Evolutionary conservation across 2,888 invertebrate genomes (phyloP).

Genomic region (Aleiodes alternator): DNA sequence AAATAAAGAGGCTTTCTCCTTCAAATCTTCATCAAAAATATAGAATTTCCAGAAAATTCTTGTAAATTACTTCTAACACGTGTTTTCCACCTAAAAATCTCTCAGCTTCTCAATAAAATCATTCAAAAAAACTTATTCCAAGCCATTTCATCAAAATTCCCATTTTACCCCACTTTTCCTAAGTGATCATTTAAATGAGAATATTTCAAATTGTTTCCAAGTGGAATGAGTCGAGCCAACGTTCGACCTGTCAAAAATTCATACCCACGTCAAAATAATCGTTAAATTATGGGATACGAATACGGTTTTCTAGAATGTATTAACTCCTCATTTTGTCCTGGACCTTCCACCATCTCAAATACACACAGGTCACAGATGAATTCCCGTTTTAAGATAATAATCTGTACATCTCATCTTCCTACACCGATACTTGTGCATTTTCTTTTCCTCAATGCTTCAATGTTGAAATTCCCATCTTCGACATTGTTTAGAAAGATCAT

Average conservation of each 20-base stretch:
- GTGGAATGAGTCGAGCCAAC: constrained; percentile 64
- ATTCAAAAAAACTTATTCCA: no score
- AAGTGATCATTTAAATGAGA: constrained; percentile 69
- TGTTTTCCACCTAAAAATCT: no score
- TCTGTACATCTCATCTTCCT: constrained; percentile 54
- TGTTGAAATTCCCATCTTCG: no score
- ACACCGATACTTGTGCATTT: constrained; percentile 14
- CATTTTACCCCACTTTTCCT: constrained; percentile 1
- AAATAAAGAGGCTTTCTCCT: no score
- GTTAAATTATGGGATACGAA: constrained; percentile 72
- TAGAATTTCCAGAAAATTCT: no score
- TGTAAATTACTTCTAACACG: no score
- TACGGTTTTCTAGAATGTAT: constrained; percentile 61
- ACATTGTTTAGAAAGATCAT: no score
- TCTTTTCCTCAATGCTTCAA: no score
- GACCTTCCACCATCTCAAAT: constrained; percentile 8
- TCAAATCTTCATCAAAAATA: background rate
- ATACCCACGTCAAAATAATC: constrained; percentile 75
- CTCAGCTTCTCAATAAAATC: no score
- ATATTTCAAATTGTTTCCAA: constrained; percentile 63
- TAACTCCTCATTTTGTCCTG: constrained; percentile 36
- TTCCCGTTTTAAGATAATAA: constrained; percentile 63
- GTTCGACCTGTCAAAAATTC: constrained; percentile 68
- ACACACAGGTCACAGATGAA: constrained; percentile 49
- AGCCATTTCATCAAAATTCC: no score